phyloP scores from a whole-genome alignment of 1,140 invertebrate genomes.

The Macrosteles quadrilineatus region DNA sequence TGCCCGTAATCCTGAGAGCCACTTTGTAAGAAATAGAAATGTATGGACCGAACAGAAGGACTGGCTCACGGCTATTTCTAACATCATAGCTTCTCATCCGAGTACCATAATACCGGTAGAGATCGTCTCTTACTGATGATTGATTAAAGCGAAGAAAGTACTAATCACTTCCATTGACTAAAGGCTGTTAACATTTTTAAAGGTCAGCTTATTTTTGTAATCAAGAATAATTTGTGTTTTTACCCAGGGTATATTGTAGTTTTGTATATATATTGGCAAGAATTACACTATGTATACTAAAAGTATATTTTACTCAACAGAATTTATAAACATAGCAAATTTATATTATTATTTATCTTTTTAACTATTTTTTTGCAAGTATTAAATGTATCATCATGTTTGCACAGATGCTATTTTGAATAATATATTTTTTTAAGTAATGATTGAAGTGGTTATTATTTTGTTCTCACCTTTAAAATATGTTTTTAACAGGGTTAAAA shows the following conservation, averaged over 20 bases:
- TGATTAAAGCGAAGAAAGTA: neutral
- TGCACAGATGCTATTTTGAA: slow-evolving; percentile 13
- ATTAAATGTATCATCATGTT: neutral
- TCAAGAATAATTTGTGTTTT: neutral
- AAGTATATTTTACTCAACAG: too few species aligned
- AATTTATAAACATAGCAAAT: neutral
- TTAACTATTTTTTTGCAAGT: neutral
- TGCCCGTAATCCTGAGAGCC: too few species aligned
- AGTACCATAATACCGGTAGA: slow-evolving; percentile 3
- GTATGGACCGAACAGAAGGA: neutral
- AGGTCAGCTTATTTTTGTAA: slow-evolving; percentile 24
- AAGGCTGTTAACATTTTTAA: slow-evolving; percentile 17
- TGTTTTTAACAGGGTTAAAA: too few species aligned
- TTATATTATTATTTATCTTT: neutral
- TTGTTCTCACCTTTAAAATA: too few species aligned
- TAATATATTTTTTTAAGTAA: neutral
- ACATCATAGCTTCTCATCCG: neutral
- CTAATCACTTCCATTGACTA: slow-evolving; percentile 2
- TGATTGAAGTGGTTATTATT: too few species aligned
- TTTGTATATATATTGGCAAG: neutral
- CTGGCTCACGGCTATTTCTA: slow-evolving; percentile 8
- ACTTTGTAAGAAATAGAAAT: too few species aligned
- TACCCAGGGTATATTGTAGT: slow-evolving; percentile 8
- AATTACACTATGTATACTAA: too few species aligned
- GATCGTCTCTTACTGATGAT: neutral